These are phyloP conservation scores for Mycteria americana DNA, from an alignment of 2,797 vertebrate species.

Conservation along the genomic window DNA sequence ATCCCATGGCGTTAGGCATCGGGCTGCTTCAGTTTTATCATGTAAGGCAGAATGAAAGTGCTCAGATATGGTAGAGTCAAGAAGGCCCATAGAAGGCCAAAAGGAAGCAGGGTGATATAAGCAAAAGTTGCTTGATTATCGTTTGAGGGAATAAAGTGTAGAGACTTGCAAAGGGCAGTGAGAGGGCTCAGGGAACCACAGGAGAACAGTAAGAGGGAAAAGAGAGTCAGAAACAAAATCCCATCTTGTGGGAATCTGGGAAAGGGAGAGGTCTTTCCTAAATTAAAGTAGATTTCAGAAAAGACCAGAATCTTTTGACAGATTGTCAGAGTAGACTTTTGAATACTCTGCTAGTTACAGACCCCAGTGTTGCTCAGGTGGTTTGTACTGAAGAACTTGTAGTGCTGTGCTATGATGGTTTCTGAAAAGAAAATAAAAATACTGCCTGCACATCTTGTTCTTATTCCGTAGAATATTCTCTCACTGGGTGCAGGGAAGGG, in stretches of 20 bases:
- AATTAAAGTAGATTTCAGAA: background rate
- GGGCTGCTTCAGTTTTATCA: background rate
- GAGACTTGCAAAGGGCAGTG: background rate
- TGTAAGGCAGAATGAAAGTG: background rate
- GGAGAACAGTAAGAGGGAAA: background rate
- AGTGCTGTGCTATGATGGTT: background rate
- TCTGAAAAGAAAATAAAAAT: slow-evolving; percentile 28
- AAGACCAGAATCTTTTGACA: background rate
- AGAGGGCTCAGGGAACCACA: background rate
- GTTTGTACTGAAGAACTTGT: background rate
- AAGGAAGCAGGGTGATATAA: background rate
- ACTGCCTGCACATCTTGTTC: slow-evolving; percentile 28
- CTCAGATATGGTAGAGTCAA: background rate
- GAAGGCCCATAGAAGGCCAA: background rate
- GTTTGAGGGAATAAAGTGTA: background rate
- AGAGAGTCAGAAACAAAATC: background rate
- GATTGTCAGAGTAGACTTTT: background rate
- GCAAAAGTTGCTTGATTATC: background rate
- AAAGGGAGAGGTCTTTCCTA: background rate
- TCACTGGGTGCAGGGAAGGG: background rate
- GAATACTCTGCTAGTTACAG: background rate
- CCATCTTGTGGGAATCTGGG: background rate
- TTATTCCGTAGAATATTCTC: slow-evolving; percentile 12
- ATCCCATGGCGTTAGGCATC: background rate
- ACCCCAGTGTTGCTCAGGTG: background rate